Conservation (phyloP, 2,797 vertebrate species). For the Danio choprae region DNA sequence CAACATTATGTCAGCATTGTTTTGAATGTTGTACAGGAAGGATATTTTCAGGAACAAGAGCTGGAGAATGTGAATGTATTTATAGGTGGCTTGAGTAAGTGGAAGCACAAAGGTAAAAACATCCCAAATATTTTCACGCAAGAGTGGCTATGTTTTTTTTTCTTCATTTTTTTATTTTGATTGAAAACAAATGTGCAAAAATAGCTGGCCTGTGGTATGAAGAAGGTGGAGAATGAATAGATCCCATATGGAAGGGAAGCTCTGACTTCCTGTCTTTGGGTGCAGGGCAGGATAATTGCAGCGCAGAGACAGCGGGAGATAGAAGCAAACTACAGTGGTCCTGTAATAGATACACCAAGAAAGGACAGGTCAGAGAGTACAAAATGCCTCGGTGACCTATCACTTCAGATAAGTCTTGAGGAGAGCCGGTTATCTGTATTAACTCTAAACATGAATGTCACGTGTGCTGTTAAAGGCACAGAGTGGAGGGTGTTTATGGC, state of each 20-base stretch:
- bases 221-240: constrained; percentile 48
- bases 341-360: constrained; percentile 25
- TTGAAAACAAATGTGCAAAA: constrained; percentile 56
- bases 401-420: constrained; percentile 18
- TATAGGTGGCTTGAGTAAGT: constrained; percentile 37
- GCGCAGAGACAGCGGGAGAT: constrained; percentile 18
- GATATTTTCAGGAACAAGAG: not conserved
- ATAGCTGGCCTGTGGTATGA: constrained; percentile 45
- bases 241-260: constrained; percentile 61
- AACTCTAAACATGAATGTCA: constrained; percentile 40
- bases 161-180: not conserved
- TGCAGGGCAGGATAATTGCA: constrained; percentile 42
- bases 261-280: constrained; percentile 56
- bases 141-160: constrained; percentile 28
- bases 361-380: constrained; percentile 7
- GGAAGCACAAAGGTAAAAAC: constrained; percentile 25
- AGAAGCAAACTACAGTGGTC: constrained; percentile 4
- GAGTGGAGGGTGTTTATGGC: constrained; percentile 40
- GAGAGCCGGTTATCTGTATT: constrained; percentile 29
- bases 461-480: constrained; percentile 26
- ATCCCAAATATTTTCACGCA: constrained; percentile 48
- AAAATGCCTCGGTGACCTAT: constrained; percentile 25
- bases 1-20: constrained; percentile 1
- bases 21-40: constrained; percentile 27
- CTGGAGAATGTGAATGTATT: constrained; percentile 25